Conservation (phyloP, 2,888 invertebrate species). For the Cataglyphis albicans region DNA sequence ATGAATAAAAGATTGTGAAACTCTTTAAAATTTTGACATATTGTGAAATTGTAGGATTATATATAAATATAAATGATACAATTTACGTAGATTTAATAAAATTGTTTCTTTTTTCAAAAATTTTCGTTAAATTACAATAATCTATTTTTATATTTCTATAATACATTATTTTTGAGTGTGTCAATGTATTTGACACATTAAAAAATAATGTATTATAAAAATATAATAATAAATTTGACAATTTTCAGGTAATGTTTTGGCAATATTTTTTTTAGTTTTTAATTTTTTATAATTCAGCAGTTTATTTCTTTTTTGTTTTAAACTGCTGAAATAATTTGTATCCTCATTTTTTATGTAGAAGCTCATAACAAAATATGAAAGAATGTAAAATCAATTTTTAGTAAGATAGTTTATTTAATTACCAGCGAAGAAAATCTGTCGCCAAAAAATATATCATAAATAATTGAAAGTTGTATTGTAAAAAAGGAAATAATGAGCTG, state of each 20-base stretch:
- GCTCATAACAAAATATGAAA: not conserved
- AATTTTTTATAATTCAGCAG: not conserved
- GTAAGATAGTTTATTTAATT: not conserved
- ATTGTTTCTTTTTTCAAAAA: not conserved
- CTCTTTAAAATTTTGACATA: not conserved
- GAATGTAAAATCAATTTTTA: not conserved
- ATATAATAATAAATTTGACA: no score
- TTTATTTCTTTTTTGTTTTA: not conserved
- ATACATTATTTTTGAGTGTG: not conserved
- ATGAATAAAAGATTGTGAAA: slow-evolving; percentile 24
- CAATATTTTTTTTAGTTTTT: not conserved
- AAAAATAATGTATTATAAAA: no score
- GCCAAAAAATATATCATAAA: not conserved
- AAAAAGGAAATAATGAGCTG: no score
- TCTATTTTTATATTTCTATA: not conserved
- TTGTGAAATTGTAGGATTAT: not conserved
- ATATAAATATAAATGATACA: not conserved
- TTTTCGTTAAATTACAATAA: not conserved
- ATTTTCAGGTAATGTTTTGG: not conserved
- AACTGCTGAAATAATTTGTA: not conserved
- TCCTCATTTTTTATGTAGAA: not conserved
- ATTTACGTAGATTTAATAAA: no score
- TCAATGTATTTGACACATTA: not conserved
- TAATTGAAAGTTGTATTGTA: no score
- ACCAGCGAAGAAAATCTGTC: not conserved